A percentile compares a stretch with the other conserved stretches of the same genome.
Conservation (phyloP, 2,888 invertebrate genomes). For the Fabriciana adippe region DNA sequence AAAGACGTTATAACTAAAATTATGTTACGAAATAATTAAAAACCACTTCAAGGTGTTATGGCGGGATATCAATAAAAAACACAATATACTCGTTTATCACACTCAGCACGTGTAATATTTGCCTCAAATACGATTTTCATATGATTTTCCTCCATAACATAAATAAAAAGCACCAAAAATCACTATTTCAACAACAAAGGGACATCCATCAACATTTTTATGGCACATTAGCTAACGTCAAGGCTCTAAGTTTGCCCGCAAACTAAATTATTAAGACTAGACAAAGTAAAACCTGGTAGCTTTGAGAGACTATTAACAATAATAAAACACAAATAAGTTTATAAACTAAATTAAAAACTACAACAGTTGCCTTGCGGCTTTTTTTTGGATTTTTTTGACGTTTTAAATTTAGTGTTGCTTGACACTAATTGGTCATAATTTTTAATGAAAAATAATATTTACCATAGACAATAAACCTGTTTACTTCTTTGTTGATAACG, state of each 20-base stretch:
- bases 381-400: slow-evolving; percentile 74
- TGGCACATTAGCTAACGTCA: slow-evolving; percentile 71
- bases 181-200: slow-evolving; percentile 69
- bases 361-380: slow-evolving; percentile 70
- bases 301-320: slow-evolving; percentile 58
- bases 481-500: slow-evolving; percentile 21
- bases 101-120: slow-evolving; percentile 5
- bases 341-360: slow-evolving; percentile 72
- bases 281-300: slow-evolving; percentile 63
- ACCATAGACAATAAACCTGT: slow-evolving; percentile 46
- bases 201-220: slow-evolving; percentile 68
- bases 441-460: slow-evolving; percentile 53
- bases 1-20: slow-evolving; percentile 31
- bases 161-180: slow-evolving; percentile 49
- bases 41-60: slow-evolving; percentile 31
- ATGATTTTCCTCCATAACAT: slow-evolving; percentile 19
- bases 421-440: slow-evolving; percentile 75
- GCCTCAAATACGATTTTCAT: slow-evolving; percentile 9
- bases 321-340: slow-evolving; percentile 74
- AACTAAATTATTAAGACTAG: slow-evolving; percentile 69
- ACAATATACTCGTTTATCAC: slow-evolving; percentile 15
- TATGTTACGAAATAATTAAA: slow-evolving; percentile 45
- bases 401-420: slow-evolving; percentile 78
- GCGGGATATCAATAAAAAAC: slow-evolving; percentile 37
- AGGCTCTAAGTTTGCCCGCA: slow-evolving; percentile 58